Evolutionary conservation across 2,113 vertebrate genomes (phyloP), one percentile per base, ranked within the genome.

Genomic region (Sorex araneus): DNA sequence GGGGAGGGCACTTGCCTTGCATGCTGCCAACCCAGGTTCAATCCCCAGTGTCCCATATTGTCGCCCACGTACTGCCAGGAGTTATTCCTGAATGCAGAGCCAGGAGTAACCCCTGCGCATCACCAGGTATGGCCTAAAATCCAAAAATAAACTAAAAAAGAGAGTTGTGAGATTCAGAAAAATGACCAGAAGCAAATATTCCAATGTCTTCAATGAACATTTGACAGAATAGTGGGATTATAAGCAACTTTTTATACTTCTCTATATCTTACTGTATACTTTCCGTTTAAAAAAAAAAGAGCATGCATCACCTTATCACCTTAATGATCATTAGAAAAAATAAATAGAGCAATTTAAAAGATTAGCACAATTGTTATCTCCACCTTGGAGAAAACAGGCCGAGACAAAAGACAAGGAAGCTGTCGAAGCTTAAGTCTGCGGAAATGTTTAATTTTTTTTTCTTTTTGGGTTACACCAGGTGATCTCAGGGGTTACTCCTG

Each of bases 301-400:
- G 1, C 30, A 70, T 27, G 43, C 1, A 83, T 77, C 50, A 81
- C 6, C 10, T 91, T 86, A 78, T 40, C 40, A 40, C 47, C 47
- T 50, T 50, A 50, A 86, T 79, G 88, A 73, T 79, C 82, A 83
- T 47, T 64, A 91, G 43, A 73, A 45, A 84, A 85, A 54, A 73
- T 83, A 94, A 71, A 19, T 79, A 60, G 89, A 92, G 76, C 7
- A 47, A 2, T 67, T 85, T 77, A 60, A 95, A 94, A 80, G 32
- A 66, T 90, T 50, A 40, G 34, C 67, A 23, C 7, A 67, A 9
- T 36, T 16, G 10, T 78, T 76, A 79, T 63, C 19, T 63, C 27
- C 87, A 36, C n/a, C 87, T 63, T 32, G 73, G n/a, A 91, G 74
- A 40, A 79, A 77, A 57, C 32, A 91, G 32, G 10, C 64, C 64